Evolutionary conservation across 2,888 invertebrate species (phyloP).

Genomic region (Ephialtes manifestator): DNA sequence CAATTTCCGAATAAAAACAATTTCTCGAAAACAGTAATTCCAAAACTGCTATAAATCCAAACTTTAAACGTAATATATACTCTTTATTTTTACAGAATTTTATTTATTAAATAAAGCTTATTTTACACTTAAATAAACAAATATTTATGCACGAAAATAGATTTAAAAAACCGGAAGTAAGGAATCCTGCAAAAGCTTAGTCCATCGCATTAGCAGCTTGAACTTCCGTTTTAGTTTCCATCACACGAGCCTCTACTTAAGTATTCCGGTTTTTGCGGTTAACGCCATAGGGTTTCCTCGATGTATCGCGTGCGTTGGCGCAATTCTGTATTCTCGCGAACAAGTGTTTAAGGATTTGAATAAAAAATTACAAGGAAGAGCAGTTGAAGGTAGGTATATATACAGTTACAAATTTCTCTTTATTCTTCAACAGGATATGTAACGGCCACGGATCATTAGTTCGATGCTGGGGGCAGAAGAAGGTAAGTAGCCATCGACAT

Average conservation of each 20-base stretch:
- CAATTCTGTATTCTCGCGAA: background rate
- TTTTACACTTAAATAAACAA: too few species aligned
- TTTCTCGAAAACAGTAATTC: too few species aligned
- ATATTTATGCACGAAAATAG: background rate
- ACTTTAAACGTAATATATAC: too few species aligned
- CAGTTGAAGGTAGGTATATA: background rate
- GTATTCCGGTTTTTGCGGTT: background rate
- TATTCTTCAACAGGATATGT: background rate
- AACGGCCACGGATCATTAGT: constrained; percentile 42
- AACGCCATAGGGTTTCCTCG: constrained; percentile 11
- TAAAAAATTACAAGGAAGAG: background rate
- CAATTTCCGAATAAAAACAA: too few species aligned
- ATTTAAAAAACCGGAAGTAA: background rate
- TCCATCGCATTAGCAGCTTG: background rate
- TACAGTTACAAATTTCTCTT: background rate
- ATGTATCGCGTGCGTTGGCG: background rate
- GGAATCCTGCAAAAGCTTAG: background rate
- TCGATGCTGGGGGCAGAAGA: background rate
- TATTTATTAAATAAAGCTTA: too few species aligned
- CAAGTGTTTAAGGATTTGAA: background rate
- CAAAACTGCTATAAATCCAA: too few species aligned
- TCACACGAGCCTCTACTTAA: background rate
- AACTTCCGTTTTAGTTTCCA: background rate
- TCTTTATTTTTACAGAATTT: background rate
- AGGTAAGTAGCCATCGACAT: background rate